phyloP scores from a whole-genome alignment of 1,140 invertebrate species.

The Scaptomyza pallida region DNA sequence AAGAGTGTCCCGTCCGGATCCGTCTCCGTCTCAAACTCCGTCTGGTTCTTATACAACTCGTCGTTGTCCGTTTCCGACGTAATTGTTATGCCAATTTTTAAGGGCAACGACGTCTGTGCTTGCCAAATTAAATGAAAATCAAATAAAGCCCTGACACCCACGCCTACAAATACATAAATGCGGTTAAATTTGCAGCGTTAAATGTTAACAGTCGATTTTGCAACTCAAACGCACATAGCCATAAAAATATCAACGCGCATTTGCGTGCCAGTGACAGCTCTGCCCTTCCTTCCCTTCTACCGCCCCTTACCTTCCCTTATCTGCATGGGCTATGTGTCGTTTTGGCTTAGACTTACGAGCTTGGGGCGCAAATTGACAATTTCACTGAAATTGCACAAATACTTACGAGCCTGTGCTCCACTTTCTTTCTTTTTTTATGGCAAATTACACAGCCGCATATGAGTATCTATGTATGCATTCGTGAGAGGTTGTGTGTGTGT shows the following conservation, averaged over 20 bases:
- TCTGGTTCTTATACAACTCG: neutral
- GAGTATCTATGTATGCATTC: conserved; percentile 17
- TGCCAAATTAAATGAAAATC: conserved; percentile 74
- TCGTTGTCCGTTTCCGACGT: conserved; percentile 63
- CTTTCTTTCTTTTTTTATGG: conserved; percentile 64
- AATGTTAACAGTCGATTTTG: conserved; percentile 80
- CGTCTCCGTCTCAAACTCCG: conserved; percentile 8
- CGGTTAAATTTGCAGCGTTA: conserved; percentile 75
- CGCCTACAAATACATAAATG: conserved; percentile 74
- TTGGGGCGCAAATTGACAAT: conserved; percentile 79
- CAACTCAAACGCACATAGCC: conserved; percentile 35
- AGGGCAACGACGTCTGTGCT: conserved; percentile 33
- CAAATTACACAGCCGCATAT: conserved; percentile 73
- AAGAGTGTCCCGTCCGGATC: conserved; percentile 21
- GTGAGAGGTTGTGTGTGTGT: conserved; percentile 29
- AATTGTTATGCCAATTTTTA: conserved; percentile 78
- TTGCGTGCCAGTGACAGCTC: conserved; percentile 48
- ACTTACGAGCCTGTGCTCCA: conserved; percentile 70
- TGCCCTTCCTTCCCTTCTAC: neutral
- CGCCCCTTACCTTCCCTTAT: conserved; percentile 22
- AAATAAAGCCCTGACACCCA: conserved; percentile 61
- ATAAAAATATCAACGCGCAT: conserved; percentile 79
- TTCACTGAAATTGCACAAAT: conserved; percentile 81
- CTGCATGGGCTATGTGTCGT: conserved; percentile 27
- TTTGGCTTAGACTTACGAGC: conserved; percentile 72